Percentiles rank a stretch among this genome's conserved stretches.
Conservation (phyloP, 2,888 invertebrate genomes). For the Ornithoptera priamus region DNA sequence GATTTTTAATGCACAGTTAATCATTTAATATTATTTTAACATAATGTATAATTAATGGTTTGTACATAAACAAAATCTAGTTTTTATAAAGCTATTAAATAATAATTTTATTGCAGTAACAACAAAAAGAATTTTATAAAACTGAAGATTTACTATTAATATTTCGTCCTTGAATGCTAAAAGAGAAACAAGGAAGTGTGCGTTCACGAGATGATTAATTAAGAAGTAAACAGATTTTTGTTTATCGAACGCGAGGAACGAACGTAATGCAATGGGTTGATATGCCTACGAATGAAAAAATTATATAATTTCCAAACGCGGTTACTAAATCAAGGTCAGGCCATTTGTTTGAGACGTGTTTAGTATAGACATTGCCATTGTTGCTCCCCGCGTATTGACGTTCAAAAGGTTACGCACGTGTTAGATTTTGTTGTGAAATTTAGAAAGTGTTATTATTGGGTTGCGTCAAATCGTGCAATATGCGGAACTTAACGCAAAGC, state of each 20-base stretch:
- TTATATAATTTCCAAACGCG: conserved; percentile 34
- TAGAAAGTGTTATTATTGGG: conserved; percentile 41
- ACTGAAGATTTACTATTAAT: no score
- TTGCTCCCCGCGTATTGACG: conserved; percentile 28
- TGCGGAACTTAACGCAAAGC: conserved; percentile 29
- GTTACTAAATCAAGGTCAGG: conserved; percentile 29
- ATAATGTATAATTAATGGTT: no score
- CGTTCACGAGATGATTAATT: not conserved
- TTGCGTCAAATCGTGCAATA: conserved; percentile 36
- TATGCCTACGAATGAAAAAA: conserved; percentile 17
- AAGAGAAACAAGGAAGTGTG: not conserved
- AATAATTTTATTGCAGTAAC: no score
- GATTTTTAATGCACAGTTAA: no score
- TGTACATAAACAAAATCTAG: no score
- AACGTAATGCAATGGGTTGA: not conserved
- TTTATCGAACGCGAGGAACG: not conserved
- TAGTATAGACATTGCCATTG: conserved; percentile 2
- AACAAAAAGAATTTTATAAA: no score
- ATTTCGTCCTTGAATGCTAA: no score
- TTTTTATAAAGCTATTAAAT: no score
- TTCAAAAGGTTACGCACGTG: conserved; percentile 35
- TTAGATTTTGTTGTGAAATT: conserved; percentile 40
- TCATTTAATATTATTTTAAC: no score
- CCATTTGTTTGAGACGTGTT: conserved; percentile 8
- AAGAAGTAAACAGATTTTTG: not conserved